phyloP scores from a whole-genome alignment of 30 jellyfish, hydroid and myxozoan genomes.

The Nemopilema nomurai region DNA sequence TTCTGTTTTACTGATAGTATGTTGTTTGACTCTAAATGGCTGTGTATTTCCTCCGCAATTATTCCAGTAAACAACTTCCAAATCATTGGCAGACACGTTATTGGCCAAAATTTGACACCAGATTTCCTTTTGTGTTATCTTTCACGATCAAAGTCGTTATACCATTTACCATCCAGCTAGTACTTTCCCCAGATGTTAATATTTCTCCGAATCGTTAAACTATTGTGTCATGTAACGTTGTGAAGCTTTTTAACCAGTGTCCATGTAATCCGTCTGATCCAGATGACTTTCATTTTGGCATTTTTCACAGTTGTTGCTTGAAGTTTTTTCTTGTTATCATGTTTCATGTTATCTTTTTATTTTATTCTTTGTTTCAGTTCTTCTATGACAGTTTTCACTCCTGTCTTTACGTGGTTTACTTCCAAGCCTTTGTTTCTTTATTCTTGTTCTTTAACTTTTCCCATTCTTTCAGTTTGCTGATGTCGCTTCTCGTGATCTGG shows the following conservation, averaged over 20 bases:
- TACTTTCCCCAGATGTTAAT: not conserved
- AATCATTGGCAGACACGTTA: slow-evolving; percentile 8
- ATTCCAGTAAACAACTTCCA: slow-evolving; percentile 2
- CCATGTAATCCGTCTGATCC: slow-evolving; percentile 45
- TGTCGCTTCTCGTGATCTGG: slow-evolving; percentile 33
- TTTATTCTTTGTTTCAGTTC: slow-evolving; percentile 47
- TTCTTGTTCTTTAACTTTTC: not conserved
- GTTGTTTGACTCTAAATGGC: not conserved
- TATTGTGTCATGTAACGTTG: not conserved
- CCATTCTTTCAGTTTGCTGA: slow-evolving; percentile 21
- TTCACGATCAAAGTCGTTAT: slow-evolving; percentile 24
- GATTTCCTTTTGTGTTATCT: slow-evolving; percentile 24
- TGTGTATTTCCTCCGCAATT: not conserved
- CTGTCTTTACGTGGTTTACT: not conserved
- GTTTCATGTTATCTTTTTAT: slow-evolving; percentile 27
- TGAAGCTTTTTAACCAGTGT: slow-evolving; percentile 13
- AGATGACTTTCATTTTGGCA: slow-evolving; percentile 6
- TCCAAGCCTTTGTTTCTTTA: not conserved
- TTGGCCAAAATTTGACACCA: slow-evolving; percentile 6
- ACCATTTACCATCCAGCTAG: slow-evolving; percentile 32
- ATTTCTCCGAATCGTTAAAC: not conserved
- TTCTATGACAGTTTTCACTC: slow-evolving; percentile 11
- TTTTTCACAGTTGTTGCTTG: slow-evolving; percentile 7
- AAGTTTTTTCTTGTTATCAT: slow-evolving; percentile 4
- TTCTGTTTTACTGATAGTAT: slow-evolving; percentile 3